Percentiles rank a stretch among this genome's conserved stretches.
phyloP scores from a whole-genome alignment of 2,888 invertebrate species.

The Tinea trinotella region DNA sequence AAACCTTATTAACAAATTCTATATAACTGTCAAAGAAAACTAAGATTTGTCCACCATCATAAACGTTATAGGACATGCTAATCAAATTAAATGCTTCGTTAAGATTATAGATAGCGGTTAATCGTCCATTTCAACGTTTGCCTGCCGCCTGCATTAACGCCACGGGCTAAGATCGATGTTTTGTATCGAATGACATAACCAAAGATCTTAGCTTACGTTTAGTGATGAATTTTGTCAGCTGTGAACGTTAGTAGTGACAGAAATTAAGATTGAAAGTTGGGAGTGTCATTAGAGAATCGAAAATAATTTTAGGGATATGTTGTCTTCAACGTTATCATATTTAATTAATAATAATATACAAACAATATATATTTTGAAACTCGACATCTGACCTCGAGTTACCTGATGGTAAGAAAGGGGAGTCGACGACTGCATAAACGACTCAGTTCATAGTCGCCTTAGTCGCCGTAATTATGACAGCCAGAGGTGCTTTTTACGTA shows the following conservation, averaged over 20 bases:
- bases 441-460: too few species aligned
- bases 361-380: too few species aligned
- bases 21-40: slow-evolving; percentile 2
- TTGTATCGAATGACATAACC: slow-evolving; percentile 29
- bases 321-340: too few species aligned
- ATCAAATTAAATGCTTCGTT: slow-evolving; percentile 50
- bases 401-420: too few species aligned
- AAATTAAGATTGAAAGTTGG: too few species aligned
- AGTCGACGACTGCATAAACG: too few species aligned
- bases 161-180: slow-evolving; percentile 22
- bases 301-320: too few species aligned
- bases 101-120: slow-evolving; percentile 33
- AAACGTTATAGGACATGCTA: slow-evolving; percentile 4
- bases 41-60: neutral
- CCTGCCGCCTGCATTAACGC: slow-evolving; percentile 1
- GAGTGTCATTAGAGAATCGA: too few species aligned
- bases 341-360: too few species aligned
- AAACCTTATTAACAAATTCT: neutral
- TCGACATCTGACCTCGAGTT: too few species aligned
- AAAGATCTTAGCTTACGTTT: slow-evolving; percentile 5
- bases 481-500: too few species aligned
- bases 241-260: slow-evolving; percentile 25
- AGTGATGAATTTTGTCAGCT: slow-evolving; percentile 31
- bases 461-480: too few species aligned
- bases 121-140: slow-evolving; percentile 15